A percentile compares a stretch with the other conserved stretches of the same genome.
Conservation (phyloP, 2,888 invertebrate genomes). For the Cinara cedri region DNA sequence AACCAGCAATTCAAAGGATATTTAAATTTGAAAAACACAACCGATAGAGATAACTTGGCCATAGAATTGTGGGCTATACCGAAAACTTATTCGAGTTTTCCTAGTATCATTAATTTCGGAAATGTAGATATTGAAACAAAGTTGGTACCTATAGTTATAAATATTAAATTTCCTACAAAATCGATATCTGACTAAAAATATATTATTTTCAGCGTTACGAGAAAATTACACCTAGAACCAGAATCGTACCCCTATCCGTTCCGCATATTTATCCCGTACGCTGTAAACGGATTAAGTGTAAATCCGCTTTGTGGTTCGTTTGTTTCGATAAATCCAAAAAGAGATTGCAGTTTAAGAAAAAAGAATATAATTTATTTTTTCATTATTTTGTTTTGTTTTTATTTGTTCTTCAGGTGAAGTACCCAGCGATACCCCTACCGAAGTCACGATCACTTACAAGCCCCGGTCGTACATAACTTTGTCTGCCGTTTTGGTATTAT, state of each 20-base stretch:
- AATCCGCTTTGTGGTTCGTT: slow-evolving; percentile 29
- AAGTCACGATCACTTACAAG: slow-evolving; percentile 30
- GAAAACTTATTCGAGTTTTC: background rate
- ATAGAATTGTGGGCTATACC: slow-evolving; percentile 22
- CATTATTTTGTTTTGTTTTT: too few relatives aligned
- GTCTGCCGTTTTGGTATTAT: slow-evolving; percentile 11
- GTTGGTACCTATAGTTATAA: slow-evolving; percentile 3
- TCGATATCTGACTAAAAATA: background rate
- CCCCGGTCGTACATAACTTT: slow-evolving; percentile 26
- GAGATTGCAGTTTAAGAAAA: background rate
- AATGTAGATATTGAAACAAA: slow-evolving; percentile 18
- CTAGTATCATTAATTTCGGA: slow-evolving; percentile 26
- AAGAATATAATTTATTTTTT: slow-evolving; percentile 10
- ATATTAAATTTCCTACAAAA: background rate
- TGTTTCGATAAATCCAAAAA: background rate
- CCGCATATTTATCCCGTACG: slow-evolving; percentile 30
- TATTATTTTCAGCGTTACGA: slow-evolving; percentile 26
- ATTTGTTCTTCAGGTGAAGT: slow-evolving; percentile 22
- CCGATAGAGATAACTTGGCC: background rate
- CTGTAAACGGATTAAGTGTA: background rate
- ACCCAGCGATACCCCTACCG: background rate
- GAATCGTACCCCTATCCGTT: slow-evolving; percentile 36
- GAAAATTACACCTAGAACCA: slow-evolving; percentile 19
- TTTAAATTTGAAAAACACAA: slow-evolving; percentile 24
- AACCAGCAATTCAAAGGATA: background rate